Base-by-base conservation (phyloP, 2,797 vertebrate species). In the Enteromius treurensis region DNA sequence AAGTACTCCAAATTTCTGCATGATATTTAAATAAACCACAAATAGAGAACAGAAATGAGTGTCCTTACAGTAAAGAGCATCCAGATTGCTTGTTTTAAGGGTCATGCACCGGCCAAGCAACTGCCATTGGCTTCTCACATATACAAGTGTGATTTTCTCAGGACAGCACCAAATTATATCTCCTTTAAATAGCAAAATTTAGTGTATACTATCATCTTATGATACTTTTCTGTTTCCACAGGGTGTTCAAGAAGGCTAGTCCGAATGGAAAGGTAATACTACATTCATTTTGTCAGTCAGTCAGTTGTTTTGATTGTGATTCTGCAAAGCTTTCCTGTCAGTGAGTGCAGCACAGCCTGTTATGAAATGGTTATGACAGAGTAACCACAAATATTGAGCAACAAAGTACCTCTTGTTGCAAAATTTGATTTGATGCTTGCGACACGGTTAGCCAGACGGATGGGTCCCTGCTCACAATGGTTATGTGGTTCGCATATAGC, bases 171-270 rank as follows among this genome's bases (percentile, higher is more conserved):
- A 68, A 53, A 0, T 45, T 42, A 40, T 10, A 69, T 8, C 67
- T 42, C 37, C 15, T 74, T 53, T 74, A 32, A 74, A 32, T 29
- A 13, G 32, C 47, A 11, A n/a, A 11, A 53, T 14, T 10, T 37
- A 10, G 13, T 7, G n/a, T 60, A 10, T 80, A 29, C 7, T 17
- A 64, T 64, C 60, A 32, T 67, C 60, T 58, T 5, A 42, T 13
- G 40, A 47, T 86, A 9, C 32, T 40, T 71, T 51, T 84, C 86
- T 71, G 51, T 94, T 89, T 85, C 93, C 91, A 42, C 94, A 99
- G 98, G 89, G 98, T 99, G 32, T 98, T 99, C 91, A 99, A 99
- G 94, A 99, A 98, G 88, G 96, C 97, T 32, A 99, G 98, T 91
- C 98, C 98, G 6, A 99, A 99, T 42, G 97, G 97, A 88, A 99